Conservation (phyloP, 2,888 invertebrate species). For the Rhagonycha lutea region DNA sequence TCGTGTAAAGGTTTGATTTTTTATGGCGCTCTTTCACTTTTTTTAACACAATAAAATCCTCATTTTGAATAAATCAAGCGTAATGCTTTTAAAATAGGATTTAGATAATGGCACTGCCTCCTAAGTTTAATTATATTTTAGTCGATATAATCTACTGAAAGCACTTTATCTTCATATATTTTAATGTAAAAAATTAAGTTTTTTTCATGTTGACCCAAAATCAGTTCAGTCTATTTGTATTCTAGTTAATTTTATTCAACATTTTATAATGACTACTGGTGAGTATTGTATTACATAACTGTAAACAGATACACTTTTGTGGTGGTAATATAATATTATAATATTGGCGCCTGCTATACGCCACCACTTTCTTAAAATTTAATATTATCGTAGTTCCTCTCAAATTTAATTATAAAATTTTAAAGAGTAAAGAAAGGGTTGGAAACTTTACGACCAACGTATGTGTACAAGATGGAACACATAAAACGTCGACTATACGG, state of each 20-base stretch:
- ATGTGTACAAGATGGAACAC: slow-evolving; percentile 18
- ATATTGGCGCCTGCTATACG: slow-evolving; percentile 15
- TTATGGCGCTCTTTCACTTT: not conserved
- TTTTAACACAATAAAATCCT: not conserved
- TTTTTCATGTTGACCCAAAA: not conserved
- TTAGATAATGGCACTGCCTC: not conserved
- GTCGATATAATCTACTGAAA: not conserved
- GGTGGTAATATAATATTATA: slow-evolving; percentile 18
- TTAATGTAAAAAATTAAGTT: not conserved
- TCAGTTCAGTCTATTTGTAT: not conserved
- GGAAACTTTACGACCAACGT: slow-evolving; percentile 9
- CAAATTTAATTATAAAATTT: not conserved
- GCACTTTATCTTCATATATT: not conserved
- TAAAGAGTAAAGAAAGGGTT: slow-evolving; percentile 7
- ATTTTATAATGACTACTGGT: not conserved
- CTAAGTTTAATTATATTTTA: not conserved
- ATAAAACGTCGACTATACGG: slow-evolving; percentile 13
- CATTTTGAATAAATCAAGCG: not conserved
- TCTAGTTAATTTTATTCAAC: not conserved
- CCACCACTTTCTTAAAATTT: slow-evolving; percentile 8
- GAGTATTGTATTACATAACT: slow-evolving; percentile 19
- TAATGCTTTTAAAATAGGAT: not conserved
- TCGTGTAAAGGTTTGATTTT: not conserved
- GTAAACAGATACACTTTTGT: slow-evolving; percentile 21
- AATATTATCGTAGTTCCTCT: slow-evolving; percentile 1